phyloP scores from a whole-genome alignment of 2,113 vertebrate genomes.

The Saguinus midas region DNA sequence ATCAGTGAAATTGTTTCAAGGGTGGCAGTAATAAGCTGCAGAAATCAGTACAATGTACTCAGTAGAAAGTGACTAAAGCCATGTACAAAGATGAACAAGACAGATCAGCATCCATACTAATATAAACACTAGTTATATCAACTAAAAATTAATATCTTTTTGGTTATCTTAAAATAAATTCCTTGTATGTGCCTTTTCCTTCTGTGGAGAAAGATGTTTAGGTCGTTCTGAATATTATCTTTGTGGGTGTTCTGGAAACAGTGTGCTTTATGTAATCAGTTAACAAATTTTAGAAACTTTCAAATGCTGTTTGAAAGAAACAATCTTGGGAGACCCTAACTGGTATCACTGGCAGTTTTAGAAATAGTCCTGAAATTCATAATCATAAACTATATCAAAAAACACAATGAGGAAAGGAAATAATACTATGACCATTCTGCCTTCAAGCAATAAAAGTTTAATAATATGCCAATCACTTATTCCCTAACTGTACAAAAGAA shows the following conservation, averaged over 20 bases:
- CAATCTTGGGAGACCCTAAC: background rate
- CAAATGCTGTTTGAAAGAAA: slow-evolving; percentile 8
- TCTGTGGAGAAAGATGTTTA: background rate
- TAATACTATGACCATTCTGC: background rate
- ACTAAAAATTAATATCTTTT: background rate
- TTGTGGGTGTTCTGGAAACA: background rate
- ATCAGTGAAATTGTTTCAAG: background rate
- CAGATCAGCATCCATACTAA: background rate
- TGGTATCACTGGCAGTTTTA: background rate
- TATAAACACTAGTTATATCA: background rate
- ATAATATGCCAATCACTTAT: background rate
- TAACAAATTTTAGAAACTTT: slow-evolving; percentile 29
- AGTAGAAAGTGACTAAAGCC: background rate
- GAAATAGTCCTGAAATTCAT: background rate
- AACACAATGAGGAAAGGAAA: background rate
- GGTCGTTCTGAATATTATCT: slow-evolving; percentile 3
- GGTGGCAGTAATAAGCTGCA: background rate
- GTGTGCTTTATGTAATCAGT: background rate
- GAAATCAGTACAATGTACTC: background rate
- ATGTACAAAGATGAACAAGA: background rate
- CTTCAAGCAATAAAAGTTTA: background rate
- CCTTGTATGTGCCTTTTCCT: background rate
- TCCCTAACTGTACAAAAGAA: background rate
- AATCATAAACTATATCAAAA: background rate
- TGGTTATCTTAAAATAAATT: slow-evolving; percentile 16